These are phyloP conservation scores for Siniperca scherzeri DNA, from an alignment of 2,797 vertebrate genomes.

Conservation along the genomic window DNA sequence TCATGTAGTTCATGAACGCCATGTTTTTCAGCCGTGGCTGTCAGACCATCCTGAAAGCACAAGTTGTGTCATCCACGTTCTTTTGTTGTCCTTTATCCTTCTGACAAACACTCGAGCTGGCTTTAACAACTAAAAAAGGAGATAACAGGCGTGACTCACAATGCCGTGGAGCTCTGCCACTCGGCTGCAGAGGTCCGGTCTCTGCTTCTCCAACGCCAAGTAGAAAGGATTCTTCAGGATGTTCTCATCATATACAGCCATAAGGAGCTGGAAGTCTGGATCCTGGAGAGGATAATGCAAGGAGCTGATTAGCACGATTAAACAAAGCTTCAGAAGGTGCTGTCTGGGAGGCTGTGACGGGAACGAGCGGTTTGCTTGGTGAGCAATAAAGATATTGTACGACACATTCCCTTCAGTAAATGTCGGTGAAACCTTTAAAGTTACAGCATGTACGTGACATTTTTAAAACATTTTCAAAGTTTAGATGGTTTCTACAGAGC, in stretches of 20 bases:
- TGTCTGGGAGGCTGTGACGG: not conserved
- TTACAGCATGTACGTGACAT: too few species aligned
- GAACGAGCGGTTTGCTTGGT: too few species aligned
- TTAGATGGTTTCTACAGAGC: not conserved
- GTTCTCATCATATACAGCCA: slow-evolving; percentile 99
- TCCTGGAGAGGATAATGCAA: slow-evolving; percentile 52
- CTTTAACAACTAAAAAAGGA: not conserved
- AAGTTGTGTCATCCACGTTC: too few species aligned
- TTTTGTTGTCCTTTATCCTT: not conserved
- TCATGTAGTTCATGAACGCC: too few species aligned
- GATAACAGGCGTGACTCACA: slow-evolving; percentile 84
- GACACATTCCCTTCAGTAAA: not conserved
- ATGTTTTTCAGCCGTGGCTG: too few species aligned
- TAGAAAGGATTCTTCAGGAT: slow-evolving; percentile 97
- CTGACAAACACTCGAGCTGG: not conserved
- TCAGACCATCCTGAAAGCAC: too few species aligned
- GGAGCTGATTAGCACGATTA: not conserved
- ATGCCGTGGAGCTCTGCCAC: slow-evolving; percentile 93
- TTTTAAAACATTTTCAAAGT: not conserved
- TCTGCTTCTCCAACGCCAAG: slow-evolving; percentile 91
- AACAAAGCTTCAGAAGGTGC: not conserved
- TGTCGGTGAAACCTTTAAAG: not conserved
- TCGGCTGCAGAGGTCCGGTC: slow-evolving; percentile 91
- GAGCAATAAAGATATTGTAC: too few species aligned
- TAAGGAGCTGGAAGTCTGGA: slow-evolving; percentile 86